phyloP scores from a whole-genome alignment of 2,113 vertebrate genomes.

The Hemiprocne comata region DNA sequence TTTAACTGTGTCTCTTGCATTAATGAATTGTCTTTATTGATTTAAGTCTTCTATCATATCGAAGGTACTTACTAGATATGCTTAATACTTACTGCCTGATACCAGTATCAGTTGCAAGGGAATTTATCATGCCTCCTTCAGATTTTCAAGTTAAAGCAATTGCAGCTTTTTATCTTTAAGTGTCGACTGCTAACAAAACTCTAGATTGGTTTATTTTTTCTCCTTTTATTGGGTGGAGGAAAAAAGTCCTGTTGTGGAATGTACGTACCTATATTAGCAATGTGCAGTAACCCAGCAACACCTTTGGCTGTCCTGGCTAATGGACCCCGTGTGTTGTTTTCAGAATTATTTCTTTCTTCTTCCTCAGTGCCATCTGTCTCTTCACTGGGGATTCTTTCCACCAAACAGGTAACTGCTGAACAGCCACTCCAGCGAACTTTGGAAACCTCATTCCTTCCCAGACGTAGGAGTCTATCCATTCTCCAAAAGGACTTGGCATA shows the following conservation, averaged over 20 bases:
- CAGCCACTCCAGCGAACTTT: constrained; percentile 73
- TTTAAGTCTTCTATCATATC: neutral
- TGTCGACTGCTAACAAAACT: neutral
- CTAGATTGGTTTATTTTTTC: neutral
- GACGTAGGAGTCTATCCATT: constrained; percentile 72
- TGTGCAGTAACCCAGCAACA: constrained; percentile 53
- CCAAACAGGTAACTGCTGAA: constrained; percentile 62
- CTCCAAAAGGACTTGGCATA: constrained; percentile 74
- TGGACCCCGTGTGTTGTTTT: neutral
- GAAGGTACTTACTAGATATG: neutral
- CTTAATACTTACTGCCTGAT: neutral
- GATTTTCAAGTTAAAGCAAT: neutral
- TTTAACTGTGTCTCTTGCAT: neutral
- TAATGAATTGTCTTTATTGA: neutral
- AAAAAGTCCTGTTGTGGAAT: neutral
- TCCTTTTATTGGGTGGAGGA: neutral
- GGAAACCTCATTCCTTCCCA: constrained; percentile 71
- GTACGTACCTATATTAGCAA: constrained; percentile 71
- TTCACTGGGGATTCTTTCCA: constrained; percentile 1
- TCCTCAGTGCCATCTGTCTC: neutral
- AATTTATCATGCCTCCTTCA: neutral
- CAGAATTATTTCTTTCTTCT: neutral
- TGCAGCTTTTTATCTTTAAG: neutral
- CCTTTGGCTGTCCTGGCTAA: neutral
- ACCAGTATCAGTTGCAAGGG: neutral